These are phyloP conservation scores for Drosophila stalkeri DNA, from an alignment of 2,888 invertebrate species.

Conservation along the genomic window DNA sequence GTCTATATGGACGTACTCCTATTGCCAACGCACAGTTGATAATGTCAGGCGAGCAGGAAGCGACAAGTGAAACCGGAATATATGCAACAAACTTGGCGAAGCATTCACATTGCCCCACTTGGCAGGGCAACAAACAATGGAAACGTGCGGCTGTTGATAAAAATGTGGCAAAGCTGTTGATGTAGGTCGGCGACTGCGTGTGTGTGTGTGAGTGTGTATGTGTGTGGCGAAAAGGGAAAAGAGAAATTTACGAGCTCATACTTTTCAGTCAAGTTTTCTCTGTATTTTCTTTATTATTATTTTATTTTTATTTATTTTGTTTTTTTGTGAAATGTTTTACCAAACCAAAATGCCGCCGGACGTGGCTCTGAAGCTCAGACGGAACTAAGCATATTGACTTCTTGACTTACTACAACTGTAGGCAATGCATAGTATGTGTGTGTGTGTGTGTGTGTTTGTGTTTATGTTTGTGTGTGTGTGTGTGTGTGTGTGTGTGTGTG, in stretches of 20 bases:
- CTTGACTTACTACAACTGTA: conserved; percentile 1
- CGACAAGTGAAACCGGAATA: background rate
- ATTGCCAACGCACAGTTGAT: background rate
- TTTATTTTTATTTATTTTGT: background rate
- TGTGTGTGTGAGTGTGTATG: background rate
- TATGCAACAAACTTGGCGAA: conserved; percentile 20
- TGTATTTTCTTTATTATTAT: conserved; percentile 19
- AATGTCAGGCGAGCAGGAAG: background rate
- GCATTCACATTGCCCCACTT: conserved; percentile 9
- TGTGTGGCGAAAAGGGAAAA: conserved; percentile 21
- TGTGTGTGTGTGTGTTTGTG: background rate
- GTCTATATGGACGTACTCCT: no score
- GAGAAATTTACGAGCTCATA: conserved; percentile 67
- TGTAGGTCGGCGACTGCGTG: conserved; percentile 48
- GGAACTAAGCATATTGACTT: conserved; percentile 45
- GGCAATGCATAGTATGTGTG: background rate
- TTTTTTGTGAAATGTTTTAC: conserved; percentile 10
- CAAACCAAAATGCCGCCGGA: conserved; percentile 30
- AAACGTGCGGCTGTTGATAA: conserved; percentile 53
- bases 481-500: conserved; percentile 3
- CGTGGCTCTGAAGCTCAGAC: background rate
- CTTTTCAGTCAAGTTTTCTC: conserved; percentile 28
- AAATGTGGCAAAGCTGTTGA: conserved; percentile 46
- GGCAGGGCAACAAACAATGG: conserved; percentile 45
- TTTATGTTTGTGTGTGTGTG: background rate